These are phyloP conservation scores for Drosophila atripex DNA, from an alignment of 2,888 invertebrate genomes.

Conservation along the genomic window DNA sequence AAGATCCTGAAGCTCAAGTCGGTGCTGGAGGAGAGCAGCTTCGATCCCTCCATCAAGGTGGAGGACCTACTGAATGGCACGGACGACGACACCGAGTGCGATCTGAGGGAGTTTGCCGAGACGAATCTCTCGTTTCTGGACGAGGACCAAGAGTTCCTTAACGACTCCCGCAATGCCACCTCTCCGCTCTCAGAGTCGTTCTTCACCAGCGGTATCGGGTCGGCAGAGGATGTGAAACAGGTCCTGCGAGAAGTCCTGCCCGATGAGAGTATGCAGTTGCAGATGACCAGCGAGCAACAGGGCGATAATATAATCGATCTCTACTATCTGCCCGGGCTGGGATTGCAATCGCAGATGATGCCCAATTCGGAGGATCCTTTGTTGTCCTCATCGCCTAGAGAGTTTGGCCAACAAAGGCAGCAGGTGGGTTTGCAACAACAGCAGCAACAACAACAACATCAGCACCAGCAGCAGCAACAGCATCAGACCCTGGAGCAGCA, in stretches of 20 bases:
- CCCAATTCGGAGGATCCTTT: constrained; percentile 94
- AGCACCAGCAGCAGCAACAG: constrained; percentile 20
- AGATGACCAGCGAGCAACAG: constrained; percentile 82
- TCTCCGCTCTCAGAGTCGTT: constrained; percentile 93
- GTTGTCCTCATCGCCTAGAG: constrained; percentile 92
- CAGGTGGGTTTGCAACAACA: constrained; percentile 55
- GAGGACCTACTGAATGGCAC: constrained; percentile 81
- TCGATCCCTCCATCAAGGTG: constrained; percentile 81
- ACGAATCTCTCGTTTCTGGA: constrained; percentile 84
- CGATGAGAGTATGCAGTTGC: constrained; percentile 87
- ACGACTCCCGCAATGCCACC: constrained; percentile 89
- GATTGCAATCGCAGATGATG: constrained; percentile 92
- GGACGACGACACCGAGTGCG: constrained; percentile 81
- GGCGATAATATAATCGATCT: constrained; percentile 84
- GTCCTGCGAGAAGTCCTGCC: constrained; percentile 93
- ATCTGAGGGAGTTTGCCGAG: constrained; percentile 83
- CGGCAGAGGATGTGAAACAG: constrained; percentile 94
- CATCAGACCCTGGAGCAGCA: constrained; percentile 45
- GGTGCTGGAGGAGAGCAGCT: constrained; percentile 81
- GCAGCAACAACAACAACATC: constrained; percentile 15
- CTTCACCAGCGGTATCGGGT: constrained; percentile 92
- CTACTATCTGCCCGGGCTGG: constrained; percentile 83
- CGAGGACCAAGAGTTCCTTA: constrained; percentile 84
- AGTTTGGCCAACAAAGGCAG: constrained; percentile 85
- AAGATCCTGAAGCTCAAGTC: constrained; percentile 83